These are phyloP conservation scores for Lordiphosa mommai DNA, from an alignment of 1,140 invertebrate genomes.

Conservation along the genomic window DNA sequence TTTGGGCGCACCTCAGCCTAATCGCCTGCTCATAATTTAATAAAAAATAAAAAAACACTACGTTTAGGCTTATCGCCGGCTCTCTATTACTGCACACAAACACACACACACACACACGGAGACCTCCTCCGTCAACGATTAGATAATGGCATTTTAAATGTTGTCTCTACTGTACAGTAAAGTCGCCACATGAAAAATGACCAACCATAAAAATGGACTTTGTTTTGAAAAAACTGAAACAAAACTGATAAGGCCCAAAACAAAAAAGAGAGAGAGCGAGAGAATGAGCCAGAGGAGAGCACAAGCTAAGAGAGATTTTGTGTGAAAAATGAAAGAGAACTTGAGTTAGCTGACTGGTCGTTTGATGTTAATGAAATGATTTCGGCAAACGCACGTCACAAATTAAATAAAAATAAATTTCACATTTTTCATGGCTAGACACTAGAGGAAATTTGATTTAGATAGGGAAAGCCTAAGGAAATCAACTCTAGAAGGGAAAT, in stretches of 20 bases:
- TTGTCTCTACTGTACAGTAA: conserved; percentile 63
- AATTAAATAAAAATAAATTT: conserved; percentile 7
- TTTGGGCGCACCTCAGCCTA: too few relatives aligned
- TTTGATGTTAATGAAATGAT: not conserved
- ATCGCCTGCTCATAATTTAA: too few relatives aligned
- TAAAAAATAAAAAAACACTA: too few relatives aligned
- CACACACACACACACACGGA: too few relatives aligned
- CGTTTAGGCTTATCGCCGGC: too few relatives aligned
- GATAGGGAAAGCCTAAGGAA: too few relatives aligned
- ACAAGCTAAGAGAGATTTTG: not conserved
- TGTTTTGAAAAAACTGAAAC: conserved; percentile 46
- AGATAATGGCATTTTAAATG: too few relatives aligned
- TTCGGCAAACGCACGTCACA: not conserved
- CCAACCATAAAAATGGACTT: conserved; percentile 63
- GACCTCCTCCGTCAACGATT: too few relatives aligned
- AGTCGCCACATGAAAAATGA: conserved; percentile 46
- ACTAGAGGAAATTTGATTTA: not conserved
- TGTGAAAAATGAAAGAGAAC: not conserved
- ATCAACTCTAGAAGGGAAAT: too few relatives aligned
- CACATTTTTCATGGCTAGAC: not conserved
- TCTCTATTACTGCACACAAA: too few relatives aligned
- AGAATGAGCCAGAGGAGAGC: too few relatives aligned
- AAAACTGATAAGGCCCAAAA: not conserved
- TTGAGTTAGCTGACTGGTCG: not conserved
- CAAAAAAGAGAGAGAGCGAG: conserved; percentile 1